Conservation (phyloP, 2,888 invertebrate genomes). For the Isotomurus palustris region DNA sequence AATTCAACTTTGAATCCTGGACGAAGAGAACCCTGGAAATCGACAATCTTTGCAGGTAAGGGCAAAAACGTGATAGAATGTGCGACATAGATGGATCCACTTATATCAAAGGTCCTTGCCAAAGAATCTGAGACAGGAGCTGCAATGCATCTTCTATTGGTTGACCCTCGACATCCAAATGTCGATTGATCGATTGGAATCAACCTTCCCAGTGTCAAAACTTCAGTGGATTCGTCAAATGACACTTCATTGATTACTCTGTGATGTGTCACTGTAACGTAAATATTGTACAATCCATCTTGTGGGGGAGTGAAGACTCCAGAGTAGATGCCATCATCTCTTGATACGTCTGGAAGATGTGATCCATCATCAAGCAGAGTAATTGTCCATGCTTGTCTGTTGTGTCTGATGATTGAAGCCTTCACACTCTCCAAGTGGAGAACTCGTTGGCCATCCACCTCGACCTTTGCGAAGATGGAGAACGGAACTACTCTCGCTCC, state of each 20-base stretch:
- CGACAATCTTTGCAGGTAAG: conserved; percentile 30
- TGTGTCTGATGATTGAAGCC: conserved; percentile 12
- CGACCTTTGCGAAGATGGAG: conserved; percentile 34
- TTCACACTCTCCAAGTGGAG: conserved; percentile 17
- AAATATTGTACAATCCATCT: conserved; percentile 27
- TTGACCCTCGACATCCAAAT: conserved; percentile 30
- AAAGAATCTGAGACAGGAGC: conserved; percentile 18
- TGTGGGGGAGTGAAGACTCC: conserved; percentile 13
- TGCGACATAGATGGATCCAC: conserved; percentile 15
- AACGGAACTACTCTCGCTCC: conserved; percentile 28
- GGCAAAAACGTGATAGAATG: conserved; percentile 28
- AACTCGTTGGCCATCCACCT: conserved; percentile 18
- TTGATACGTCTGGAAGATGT: conserved; percentile 22
- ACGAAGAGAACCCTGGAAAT: conserved; percentile 22
- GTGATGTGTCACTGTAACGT: conserved; percentile 11
- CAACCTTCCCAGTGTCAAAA: conserved; percentile 18
- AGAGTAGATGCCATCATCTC: conserved; percentile 34
- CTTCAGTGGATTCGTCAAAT: conserved; percentile 8
- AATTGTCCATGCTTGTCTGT: conserved; percentile 8
- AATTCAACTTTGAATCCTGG: conserved; percentile 20
- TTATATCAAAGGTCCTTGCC: conserved; percentile 18
- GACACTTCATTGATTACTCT: conserved; percentile 1
- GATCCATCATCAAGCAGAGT: conserved; percentile 19
- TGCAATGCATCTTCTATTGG: conserved; percentile 17
- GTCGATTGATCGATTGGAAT: conserved; percentile 19